Evolutionary conservation across 2,888 invertebrate species (phyloP).

Genomic region (Lobophora halterata): DNA sequence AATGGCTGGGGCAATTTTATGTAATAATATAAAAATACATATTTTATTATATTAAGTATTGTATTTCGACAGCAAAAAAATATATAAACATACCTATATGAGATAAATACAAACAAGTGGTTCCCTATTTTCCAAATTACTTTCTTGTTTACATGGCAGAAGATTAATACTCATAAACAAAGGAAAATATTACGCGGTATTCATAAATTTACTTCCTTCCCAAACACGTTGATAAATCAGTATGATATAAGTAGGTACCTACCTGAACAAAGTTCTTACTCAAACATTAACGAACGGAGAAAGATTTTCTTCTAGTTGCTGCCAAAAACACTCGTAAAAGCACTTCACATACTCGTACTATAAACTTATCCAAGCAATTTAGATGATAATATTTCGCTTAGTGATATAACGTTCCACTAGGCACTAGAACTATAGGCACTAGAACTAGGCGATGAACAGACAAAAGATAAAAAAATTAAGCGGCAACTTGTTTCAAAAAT

Average conservation of each 20-base stretch:
- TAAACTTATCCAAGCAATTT: conserved; percentile 30
- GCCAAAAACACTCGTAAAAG: conserved; percentile 18
- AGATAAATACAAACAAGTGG: conserved; percentile 8
- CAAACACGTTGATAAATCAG: conserved; percentile 22
- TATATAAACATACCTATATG: conserved; percentile 23
- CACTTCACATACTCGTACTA: conserved; percentile 27
- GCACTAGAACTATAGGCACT: too few relatives aligned
- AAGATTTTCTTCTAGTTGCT: conserved; percentile 17
- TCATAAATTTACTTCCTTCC: conserved; percentile 12
- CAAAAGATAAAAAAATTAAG: conserved; percentile 25
- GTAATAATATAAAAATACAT: too few relatives aligned
- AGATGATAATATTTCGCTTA: conserved; percentile 39
- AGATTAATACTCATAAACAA: conserved; percentile 8
- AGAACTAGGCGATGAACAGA: conserved; percentile 33
- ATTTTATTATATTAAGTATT: too few relatives aligned
- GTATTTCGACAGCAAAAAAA: too few relatives aligned
- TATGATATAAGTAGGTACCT: conserved; percentile 2
- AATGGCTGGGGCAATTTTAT: too few relatives aligned
- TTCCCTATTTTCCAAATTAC: too few relatives aligned
- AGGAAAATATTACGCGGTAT: conserved; percentile 16
- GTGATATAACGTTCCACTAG: conserved; percentile 33
- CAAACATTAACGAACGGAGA: conserved; percentile 13
- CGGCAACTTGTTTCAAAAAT: conserved; percentile 23
- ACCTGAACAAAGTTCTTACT: conserved; percentile 14
- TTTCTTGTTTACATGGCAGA: background rate